phyloP scores from a whole-genome alignment of 2,113 vertebrate genomes.

The Indicator indicator region DNA sequence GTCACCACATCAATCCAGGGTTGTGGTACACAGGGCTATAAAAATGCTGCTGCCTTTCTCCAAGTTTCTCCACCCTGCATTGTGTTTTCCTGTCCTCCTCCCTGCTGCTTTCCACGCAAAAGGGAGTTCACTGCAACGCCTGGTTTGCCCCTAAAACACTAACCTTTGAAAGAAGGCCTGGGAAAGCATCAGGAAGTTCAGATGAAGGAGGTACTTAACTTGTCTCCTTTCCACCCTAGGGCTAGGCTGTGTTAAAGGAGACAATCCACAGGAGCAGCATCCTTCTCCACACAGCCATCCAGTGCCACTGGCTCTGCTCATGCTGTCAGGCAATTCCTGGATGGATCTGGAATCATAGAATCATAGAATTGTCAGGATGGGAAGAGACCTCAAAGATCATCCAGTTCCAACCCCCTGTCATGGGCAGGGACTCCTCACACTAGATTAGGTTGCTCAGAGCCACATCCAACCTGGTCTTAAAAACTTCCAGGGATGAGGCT shows the following conservation, averaged over 20 bases:
- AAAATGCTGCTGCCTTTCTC: neutral
- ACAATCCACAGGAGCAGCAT: neutral
- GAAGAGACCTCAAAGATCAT: too few relatives aligned
- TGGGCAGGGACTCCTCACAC: too few relatives aligned
- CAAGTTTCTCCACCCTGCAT: conserved; percentile 3
- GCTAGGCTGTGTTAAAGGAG: neutral
- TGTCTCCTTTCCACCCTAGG: neutral
- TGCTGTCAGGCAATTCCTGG: neutral
- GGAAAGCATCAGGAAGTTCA: neutral
- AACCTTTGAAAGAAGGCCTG: neutral
- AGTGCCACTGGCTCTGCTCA: neutral
- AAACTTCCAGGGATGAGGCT: too few relatives aligned
- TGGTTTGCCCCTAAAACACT: neutral
- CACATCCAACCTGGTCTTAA: too few relatives aligned
- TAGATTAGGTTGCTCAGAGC: too few relatives aligned
- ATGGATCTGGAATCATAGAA: neutral
- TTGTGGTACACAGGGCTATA: neutral
- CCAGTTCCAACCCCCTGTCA: too few relatives aligned
- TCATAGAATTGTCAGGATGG: too few relatives aligned
- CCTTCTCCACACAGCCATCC: neutral
- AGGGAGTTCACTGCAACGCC: neutral
- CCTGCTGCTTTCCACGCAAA: neutral
- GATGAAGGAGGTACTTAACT: neutral
- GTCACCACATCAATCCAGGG: conserved; percentile 22
- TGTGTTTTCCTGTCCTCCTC: conserved; percentile 31